These are phyloP conservation scores for Calameuta idolon DNA, from an alignment of 2,888 invertebrate species.

Conservation along the genomic window DNA sequence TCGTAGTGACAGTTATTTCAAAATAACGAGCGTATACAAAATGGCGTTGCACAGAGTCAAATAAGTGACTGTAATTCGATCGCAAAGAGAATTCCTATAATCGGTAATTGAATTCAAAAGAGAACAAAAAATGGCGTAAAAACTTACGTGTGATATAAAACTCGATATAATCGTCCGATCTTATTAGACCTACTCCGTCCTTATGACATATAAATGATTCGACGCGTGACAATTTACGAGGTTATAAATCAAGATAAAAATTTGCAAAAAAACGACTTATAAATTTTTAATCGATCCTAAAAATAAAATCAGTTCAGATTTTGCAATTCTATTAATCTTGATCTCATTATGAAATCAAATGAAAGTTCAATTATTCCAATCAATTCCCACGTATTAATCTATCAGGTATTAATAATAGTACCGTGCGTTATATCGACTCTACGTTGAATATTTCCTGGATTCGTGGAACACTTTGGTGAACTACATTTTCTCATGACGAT, in stretches of 20 bases:
- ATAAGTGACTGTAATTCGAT: background rate
- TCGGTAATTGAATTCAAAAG: background rate
- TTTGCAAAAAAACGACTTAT: background rate
- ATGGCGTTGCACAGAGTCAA: background rate
- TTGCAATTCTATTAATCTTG: background rate
- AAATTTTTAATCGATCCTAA: background rate
- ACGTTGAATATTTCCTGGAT: background rate
- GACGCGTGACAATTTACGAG: background rate
- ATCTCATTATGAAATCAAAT: background rate
- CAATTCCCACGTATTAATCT: background rate
- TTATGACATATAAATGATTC: background rate
- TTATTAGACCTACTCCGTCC: background rate
- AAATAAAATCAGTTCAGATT: background rate
- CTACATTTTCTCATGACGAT: background rate
- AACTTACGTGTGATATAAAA: background rate
- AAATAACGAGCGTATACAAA: background rate
- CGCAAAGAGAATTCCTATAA: background rate
- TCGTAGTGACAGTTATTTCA: background rate
- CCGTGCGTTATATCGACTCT: background rate
- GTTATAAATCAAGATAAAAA: background rate
- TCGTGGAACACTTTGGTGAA: background rate
- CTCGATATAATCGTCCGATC: background rate
- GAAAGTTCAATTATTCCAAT: background rate
- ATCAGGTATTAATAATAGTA: background rate
- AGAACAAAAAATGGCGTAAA: background rate